Conservation (phyloP, 1,140 invertebrate species). For the Bradysia coprophila region DNA sequence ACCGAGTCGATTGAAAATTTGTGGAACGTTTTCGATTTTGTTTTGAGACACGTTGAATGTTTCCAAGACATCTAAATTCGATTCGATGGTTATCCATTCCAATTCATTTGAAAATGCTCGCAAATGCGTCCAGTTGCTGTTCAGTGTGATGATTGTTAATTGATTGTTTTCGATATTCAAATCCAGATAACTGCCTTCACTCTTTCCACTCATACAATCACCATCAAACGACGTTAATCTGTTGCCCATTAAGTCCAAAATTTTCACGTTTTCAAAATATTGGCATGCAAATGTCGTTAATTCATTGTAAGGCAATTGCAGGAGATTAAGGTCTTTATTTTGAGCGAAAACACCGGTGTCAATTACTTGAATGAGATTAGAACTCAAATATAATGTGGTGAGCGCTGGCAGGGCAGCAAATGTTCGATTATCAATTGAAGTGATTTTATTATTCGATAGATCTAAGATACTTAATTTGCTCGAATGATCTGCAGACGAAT, state of each 20-base stretch:
- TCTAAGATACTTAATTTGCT: conserved; percentile 13
- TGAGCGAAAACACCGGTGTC: conserved; percentile 16
- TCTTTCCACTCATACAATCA: not conserved
- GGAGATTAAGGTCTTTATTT: conserved; percentile 13
- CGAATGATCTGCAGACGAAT: too few species aligned
- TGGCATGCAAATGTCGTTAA: conserved; percentile 13
- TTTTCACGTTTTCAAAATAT: conserved; percentile 6
- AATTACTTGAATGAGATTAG: conserved; percentile 12
- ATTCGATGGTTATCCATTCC: conserved; percentile 7
- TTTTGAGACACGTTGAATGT: conserved; percentile 13
- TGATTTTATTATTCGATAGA: conserved; percentile 12
- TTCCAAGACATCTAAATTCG: conserved; percentile 14
- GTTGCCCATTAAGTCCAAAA: conserved; percentile 10
- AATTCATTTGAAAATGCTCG: conserved; percentile 18
- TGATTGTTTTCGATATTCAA: not conserved
- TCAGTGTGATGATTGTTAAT: not conserved
- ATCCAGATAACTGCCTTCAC: not conserved
- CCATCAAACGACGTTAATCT: conserved; percentile 8
- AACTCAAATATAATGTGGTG: conserved; percentile 13
- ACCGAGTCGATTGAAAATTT: too few species aligned
- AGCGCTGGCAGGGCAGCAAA: conserved; percentile 17
- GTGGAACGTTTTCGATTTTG: conserved; percentile 12
- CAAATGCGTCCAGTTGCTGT: not conserved
- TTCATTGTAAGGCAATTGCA: conserved; percentile 14
- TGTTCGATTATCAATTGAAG: conserved; percentile 12